Base-by-base conservation (phyloP, 2,888 invertebrate species). In the Phasia obesa region DNA sequence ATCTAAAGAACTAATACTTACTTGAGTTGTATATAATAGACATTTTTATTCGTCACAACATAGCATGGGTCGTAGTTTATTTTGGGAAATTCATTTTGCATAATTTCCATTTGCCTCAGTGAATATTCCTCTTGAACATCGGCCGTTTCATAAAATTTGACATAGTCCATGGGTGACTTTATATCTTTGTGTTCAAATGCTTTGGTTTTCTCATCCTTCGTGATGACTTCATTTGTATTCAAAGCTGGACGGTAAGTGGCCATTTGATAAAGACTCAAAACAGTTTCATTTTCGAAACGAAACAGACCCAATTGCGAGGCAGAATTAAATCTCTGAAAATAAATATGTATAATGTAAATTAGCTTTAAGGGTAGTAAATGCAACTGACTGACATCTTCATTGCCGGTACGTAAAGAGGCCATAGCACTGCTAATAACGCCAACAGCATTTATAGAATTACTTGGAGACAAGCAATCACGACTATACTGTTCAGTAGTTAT, bases 21-120 rank as follows among this genome's bases (percentile, higher is more conserved):
- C 89, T 88, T 91, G 0, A 91, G 80, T 70, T 91, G 90, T 64
- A 92, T 90, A 47, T 87, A 90, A 81, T 91, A 92, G 3, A 91
- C 89, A 78, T 91, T 91, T 81, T 90, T 91, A 75, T 91, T 90
- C 21, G 92, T 92, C 13, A 92, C 88, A 53, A 92, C 89, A 84
- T 91, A 90, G 74, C 92, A 91, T 0, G 91, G 91, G 87, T 92
- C 92, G 67, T 90, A 91, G 79, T 90, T 91, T 38, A 92, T 90
- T 79, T 90, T 89, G 0, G 91, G 92, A 80, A 92, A 91, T 80
- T 91, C 90, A 60, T 86, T 87, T 71, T 88, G 88, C 89, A 91
- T 90, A 21, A 91, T 90, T 83, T 91, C 90, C 87, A 89, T 88
- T 86, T 91, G 91, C 0, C 88, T 86, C 76, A 89, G 55, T 0